Evolutionary conservation across 2,888 invertebrate genomes (phyloP).

Genomic region (Automeris io): DNA sequence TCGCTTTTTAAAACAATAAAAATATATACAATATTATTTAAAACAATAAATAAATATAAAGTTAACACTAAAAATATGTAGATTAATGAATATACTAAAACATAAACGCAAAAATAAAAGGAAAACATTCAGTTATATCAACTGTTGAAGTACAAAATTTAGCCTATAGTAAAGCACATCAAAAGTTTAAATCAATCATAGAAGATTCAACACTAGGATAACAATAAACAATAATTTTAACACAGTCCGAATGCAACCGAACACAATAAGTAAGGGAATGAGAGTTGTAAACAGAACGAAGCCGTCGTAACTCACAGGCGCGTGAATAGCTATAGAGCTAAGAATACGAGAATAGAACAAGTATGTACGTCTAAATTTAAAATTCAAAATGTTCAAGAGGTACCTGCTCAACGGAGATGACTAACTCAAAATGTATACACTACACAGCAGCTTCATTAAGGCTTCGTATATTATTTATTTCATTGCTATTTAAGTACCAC

Average conservation of each 20-base stretch:
- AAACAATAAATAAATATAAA: too few species aligned
- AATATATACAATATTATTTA: too few species aligned
- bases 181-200: slow-evolving; percentile 19
- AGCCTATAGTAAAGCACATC: too few species aligned
- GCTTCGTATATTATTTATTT: slow-evolving; percentile 26
- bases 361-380: slow-evolving; percentile 6
- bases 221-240: slow-evolving; percentile 40
- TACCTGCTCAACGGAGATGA: not conserved
- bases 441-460: slow-evolving; percentile 28
- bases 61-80: too few species aligned
- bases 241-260: slow-evolving; percentile 34
- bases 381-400: slow-evolving; percentile 4
- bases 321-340: slow-evolving; percentile 13
- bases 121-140: too few species aligned
- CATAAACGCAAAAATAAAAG: too few species aligned
- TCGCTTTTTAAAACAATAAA: too few species aligned
- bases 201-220: slow-evolving; percentile 25
- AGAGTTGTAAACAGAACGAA: slow-evolving; percentile 37
- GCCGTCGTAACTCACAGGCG: slow-evolving; percentile 32
- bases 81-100: too few species aligned
- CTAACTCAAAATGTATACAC: not conserved
- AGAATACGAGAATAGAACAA: slow-evolving; percentile 12
- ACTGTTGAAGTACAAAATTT: too few species aligned
- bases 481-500: slow-evolving; percentile 28
- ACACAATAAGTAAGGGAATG: slow-evolving; percentile 36